A percentile compares a stretch with the other conserved stretches of the same genome.
phyloP scores from a whole-genome alignment of 2,797 vertebrate genomes.

The Erpetoichthys calabaricus region DNA sequence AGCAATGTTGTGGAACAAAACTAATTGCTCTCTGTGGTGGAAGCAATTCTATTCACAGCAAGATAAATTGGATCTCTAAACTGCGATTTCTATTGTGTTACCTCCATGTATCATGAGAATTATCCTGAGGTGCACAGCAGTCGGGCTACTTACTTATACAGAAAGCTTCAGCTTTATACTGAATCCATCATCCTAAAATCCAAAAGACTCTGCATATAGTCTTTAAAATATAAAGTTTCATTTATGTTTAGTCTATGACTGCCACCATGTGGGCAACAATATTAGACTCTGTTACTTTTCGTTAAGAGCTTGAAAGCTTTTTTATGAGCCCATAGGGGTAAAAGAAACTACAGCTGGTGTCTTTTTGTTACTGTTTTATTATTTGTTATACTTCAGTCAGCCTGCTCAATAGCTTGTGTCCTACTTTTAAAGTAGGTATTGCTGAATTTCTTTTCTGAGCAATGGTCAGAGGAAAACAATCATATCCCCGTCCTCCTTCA shows the following conservation, averaged over 20 bases:
- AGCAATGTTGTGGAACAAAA: slow-evolving; percentile 37
- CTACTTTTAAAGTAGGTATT: too few relatives aligned
- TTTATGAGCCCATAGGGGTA: slow-evolving; percentile 2
- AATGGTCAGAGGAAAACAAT: too few relatives aligned
- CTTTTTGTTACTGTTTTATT: too few relatives aligned
- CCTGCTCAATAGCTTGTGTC: slow-evolving; percentile 3
- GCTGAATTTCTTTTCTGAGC: too few relatives aligned
- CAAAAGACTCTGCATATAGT: neutral
- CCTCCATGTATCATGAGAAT: slow-evolving; percentile 33
- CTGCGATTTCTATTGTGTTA: slow-evolving; percentile 43
- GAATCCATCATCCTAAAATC: slow-evolving; percentile 22
- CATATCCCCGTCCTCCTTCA: too few relatives aligned
- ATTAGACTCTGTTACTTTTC: neutral
- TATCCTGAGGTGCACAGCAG: slow-evolving; percentile 42
- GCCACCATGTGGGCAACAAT: slow-evolving; percentile 20
- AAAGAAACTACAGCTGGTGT: too few relatives aligned
- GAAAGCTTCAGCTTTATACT: slow-evolving; percentile 25
- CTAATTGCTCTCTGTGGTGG: slow-evolving; percentile 47
- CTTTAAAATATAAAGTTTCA: neutral
- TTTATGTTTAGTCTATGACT: slow-evolving; percentile 19
- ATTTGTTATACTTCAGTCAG: slow-evolving; percentile 5
- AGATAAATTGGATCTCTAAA: slow-evolving; percentile 54
- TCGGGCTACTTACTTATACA: slow-evolving; percentile 33
- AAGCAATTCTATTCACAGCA: slow-evolving; percentile 54
- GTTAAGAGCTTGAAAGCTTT: too few relatives aligned